Evolutionary conservation across 1,140 invertebrate genomes (phyloP).

Genomic region (Bombus polaris): DNA sequence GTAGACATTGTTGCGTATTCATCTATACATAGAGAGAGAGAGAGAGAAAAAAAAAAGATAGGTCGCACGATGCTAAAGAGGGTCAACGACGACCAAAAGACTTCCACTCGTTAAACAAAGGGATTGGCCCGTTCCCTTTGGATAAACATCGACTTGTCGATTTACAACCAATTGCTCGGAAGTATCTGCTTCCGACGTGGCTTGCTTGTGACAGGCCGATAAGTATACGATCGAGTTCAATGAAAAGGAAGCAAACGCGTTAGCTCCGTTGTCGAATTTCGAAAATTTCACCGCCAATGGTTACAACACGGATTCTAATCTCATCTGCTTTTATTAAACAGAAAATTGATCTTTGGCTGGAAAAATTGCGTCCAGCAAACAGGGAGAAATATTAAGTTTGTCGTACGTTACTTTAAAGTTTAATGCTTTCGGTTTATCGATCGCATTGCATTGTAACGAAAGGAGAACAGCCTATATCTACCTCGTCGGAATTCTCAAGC

Average conservation of each 20-base stretch:
- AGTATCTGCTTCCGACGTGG: slow-evolving; percentile 16
- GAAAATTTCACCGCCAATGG: too few relatives aligned
- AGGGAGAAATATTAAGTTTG: too few relatives aligned
- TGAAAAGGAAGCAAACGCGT: neutral
- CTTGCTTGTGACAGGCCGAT: neutral
- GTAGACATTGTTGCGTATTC: too few relatives aligned
- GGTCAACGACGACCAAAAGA: neutral
- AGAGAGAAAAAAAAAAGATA: too few relatives aligned
- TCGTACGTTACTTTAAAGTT: neutral
- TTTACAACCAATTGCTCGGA: slow-evolving; percentile 25
- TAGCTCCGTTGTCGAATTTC: neutral
- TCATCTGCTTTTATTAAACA: too few relatives aligned
- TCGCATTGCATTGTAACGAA: neutral
- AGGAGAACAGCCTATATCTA: neutral
- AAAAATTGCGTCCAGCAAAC: too few relatives aligned
- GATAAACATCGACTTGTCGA: slow-evolving; percentile 33
- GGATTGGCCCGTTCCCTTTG: neutral
- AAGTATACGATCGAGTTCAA: neutral
- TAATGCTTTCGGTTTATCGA: neutral
- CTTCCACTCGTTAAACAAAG: neutral
- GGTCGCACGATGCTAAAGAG: neutral
- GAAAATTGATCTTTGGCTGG: too few relatives aligned
- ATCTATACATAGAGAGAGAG: too few relatives aligned
- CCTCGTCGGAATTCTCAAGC: neutral
- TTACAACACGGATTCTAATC: too few relatives aligned